Conservation (phyloP, 2,113 vertebrate genomes). For the Ornithorhynchus anatinus region DNA sequence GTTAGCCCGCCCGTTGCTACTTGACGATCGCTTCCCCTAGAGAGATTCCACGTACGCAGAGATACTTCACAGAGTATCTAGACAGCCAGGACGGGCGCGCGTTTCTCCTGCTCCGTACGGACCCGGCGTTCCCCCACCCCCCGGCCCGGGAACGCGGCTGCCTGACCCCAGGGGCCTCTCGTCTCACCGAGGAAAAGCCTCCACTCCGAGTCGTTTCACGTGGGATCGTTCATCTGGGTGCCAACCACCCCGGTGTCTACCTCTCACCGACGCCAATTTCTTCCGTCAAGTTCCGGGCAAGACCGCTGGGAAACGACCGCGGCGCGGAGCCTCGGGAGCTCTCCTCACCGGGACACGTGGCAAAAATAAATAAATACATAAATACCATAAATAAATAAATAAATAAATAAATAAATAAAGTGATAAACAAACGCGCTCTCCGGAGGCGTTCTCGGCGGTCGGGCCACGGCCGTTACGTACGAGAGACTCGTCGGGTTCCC, state of each 20-base stretch:
- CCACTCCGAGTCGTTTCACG: constrained; percentile 28
- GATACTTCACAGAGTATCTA: constrained; percentile 32
- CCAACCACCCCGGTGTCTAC: constrained; percentile 13
- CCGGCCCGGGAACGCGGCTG: constrained; percentile 27
- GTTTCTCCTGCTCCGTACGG: not conserved
- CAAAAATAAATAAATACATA: too few species aligned
- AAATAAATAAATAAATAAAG: too few species aligned
- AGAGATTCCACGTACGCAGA: constrained; percentile 31
- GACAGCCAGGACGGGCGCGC: not conserved
- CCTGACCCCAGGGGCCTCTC: constrained; percentile 40
- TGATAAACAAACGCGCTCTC: too few species aligned
- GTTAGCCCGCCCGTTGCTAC: too few species aligned
- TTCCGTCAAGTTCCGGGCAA: too few species aligned
- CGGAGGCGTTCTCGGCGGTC: too few species aligned
- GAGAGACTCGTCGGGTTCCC: too few species aligned
- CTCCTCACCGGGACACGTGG: too few species aligned
- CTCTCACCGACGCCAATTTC: constrained; percentile 27
- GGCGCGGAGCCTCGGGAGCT: too few species aligned
- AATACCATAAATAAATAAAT: too few species aligned
- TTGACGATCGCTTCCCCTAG: constrained; percentile 25
- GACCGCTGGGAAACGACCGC: constrained; percentile 4
- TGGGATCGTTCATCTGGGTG: constrained; percentile 25
- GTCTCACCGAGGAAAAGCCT: constrained; percentile 39
- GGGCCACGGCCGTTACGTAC: too few species aligned
- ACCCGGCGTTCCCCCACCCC: constrained; percentile 25